Percentiles rank a stretch among this genome's conserved stretches.
Evolutionary conservation across 1,140 invertebrate genomes (phyloP).

Genomic region (Camponotus pennsylvanicus): DNA sequence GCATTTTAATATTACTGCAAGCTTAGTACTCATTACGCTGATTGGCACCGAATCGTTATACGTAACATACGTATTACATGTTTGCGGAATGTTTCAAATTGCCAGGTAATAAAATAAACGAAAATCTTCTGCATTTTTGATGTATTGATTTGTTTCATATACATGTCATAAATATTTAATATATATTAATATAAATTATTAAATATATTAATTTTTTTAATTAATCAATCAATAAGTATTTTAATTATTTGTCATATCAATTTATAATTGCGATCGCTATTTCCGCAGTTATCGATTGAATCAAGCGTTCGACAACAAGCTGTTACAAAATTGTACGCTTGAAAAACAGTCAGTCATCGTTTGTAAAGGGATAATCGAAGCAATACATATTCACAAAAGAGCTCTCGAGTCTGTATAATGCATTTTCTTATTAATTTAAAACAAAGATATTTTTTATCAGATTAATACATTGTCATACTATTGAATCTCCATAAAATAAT

Average conservation of each 20-base stretch:
- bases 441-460: no score
- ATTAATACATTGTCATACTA: conserved; percentile 2
- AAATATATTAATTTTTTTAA: neutral
- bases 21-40: conserved; percentile 53
- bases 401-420: conserved; percentile 45
- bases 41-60: conserved; percentile 62
- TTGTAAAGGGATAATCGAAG: conserved; percentile 36
- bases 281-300: conserved; percentile 45
- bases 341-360: conserved; percentile 14
- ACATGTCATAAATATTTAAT: no score
- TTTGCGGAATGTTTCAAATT: conserved; percentile 51
- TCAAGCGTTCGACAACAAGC: conserved; percentile 11
- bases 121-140: neutral
- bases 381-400: conserved; percentile 48
- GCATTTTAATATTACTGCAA: conserved; percentile 52
- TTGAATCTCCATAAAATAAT: conserved; percentile 1
- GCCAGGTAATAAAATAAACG: conserved; percentile 38
- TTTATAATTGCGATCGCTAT: neutral
- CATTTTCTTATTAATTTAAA: neutral
- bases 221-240: neutral
- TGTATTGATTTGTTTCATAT: no score
- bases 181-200: neutral
- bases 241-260: neutral
- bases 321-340: neutral
- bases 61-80: conserved; percentile 28